phyloP scores from a whole-genome alignment of 1,140 invertebrate genomes.

The Prorops nasuta region DNA sequence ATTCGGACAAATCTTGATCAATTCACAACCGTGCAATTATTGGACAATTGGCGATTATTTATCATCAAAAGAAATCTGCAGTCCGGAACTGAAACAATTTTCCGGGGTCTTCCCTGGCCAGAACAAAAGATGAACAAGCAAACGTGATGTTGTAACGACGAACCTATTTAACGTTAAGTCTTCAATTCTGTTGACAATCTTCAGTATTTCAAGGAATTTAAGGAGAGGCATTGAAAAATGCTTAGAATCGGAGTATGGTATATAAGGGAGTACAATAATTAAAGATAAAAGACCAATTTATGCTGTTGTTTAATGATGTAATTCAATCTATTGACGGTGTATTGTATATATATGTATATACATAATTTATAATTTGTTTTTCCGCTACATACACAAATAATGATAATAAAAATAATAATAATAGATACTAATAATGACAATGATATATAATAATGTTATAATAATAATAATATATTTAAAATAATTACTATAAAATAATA shows the following conservation, averaged over 20 bases:
- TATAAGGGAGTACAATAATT: neutral
- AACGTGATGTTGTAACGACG: too few species aligned
- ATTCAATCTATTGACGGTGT: constrained; percentile 34
- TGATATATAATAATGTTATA: neutral
- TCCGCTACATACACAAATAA: constrained; percentile 39
- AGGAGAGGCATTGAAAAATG: neutral
- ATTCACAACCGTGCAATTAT: too few species aligned
- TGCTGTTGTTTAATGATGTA: constrained; percentile 25
- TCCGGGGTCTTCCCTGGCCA: too few species aligned
- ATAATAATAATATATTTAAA: neutral
- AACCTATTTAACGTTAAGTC: too few species aligned
- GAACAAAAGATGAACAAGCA: too few species aligned
- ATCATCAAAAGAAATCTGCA: too few species aligned
- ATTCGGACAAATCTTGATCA: too few species aligned
- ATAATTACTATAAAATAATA: neutral
- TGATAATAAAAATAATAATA: constrained; percentile 25
- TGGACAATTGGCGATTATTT: too few species aligned
- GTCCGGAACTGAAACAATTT: too few species aligned
- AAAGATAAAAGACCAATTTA: constrained; percentile 8
- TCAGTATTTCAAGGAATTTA: too few species aligned
- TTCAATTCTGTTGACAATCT: too few species aligned
- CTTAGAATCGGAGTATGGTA: neutral
- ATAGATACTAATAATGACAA: constrained; percentile 15
- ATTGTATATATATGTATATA: constrained; percentile 44
- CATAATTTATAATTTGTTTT: constrained; percentile 48